These are phyloP conservation scores for Polydesmus complanatus DNA, from an alignment of 2,888 invertebrate genomes.

Conservation along the genomic window DNA sequence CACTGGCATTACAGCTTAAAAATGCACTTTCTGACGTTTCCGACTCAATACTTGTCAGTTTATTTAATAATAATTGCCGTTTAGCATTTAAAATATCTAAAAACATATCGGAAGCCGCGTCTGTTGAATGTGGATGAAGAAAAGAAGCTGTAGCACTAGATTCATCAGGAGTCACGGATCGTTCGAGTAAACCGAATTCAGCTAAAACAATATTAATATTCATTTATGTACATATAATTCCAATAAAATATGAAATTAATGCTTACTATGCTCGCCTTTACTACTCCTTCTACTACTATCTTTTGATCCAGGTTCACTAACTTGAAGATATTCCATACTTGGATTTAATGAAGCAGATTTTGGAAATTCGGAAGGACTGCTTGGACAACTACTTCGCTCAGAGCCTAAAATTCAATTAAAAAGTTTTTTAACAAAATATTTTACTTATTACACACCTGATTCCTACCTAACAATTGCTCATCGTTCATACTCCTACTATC, in stretches of 20 bases:
- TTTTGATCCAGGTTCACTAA: constrained; percentile 20
- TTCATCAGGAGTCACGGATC: constrained; percentile 11
- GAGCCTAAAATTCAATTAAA: constrained; percentile 16
- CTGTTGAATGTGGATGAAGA: constrained; percentile 11
- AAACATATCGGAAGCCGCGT: constrained; percentile 69
- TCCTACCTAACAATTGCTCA: constrained; percentile 6
- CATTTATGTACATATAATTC: background rate
- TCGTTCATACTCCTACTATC: constrained; percentile 7
- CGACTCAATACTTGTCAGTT: constrained; percentile 75
- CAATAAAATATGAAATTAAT: background rate
- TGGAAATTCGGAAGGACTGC: constrained; percentile 22
- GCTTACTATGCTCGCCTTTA: constrained; percentile 13
- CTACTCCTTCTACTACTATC: constrained; percentile 18
- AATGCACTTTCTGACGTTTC: constrained; percentile 45
- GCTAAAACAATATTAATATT: background rate
- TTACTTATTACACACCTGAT: too few relatives aligned
- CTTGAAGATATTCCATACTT: constrained; percentile 36
- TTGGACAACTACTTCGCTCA: constrained; percentile 21
- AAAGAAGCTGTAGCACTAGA: background rate
- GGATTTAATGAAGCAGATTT: constrained; percentile 34
- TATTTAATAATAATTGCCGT: constrained; percentile 68
- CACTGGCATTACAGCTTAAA: constrained; percentile 30
- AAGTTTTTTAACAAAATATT: background rate
- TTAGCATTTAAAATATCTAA: constrained; percentile 87
- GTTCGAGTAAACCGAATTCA: constrained; percentile 6